A percentile compares a stretch with the other conserved stretches of the same genome.
phyloP scores from a whole-genome alignment of 1,140 invertebrate genomes.

The Papilio polytes region DNA sequence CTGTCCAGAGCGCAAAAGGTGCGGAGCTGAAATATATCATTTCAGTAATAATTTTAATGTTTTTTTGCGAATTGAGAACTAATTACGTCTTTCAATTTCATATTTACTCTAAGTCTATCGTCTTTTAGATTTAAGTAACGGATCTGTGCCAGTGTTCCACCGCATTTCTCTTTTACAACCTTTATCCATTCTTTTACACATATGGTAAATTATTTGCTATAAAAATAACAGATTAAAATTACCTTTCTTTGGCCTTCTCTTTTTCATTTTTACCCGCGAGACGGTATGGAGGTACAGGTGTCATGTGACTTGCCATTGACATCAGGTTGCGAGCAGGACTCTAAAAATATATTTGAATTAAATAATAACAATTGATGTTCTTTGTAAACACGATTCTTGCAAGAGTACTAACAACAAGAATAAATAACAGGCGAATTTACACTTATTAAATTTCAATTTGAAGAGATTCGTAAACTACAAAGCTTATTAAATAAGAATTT shows the following conservation, averaged over 20 bases:
- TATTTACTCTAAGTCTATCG: background rate
- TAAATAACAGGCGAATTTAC: background rate
- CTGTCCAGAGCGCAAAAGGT: constrained; percentile 67
- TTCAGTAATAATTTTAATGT: background rate
- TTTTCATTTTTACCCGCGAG: constrained; percentile 52
- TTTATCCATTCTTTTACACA: background rate
- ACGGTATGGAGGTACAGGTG: constrained; percentile 61
- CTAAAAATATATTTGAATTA: constrained; percentile 41
- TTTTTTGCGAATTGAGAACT: background rate
- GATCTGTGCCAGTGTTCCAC: background rate
- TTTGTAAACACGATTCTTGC: too few species aligned
- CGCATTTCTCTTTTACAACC: background rate
- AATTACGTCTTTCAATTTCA: background rate
- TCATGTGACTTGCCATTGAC: constrained; percentile 69
- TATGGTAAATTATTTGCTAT: background rate
- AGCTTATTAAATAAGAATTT: background rate
- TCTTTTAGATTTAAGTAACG: background rate
- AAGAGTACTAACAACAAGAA: background rate
- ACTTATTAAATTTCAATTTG: background rate
- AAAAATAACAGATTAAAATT: constrained; percentile 41
- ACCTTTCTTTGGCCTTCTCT: constrained; percentile 65
- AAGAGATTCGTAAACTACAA: background rate
- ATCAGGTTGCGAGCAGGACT: constrained; percentile 66
- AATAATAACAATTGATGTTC: too few species aligned
- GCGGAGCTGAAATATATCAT: constrained; percentile 49